A percentile compares a stretch with the other conserved stretches of the same genome.
These are phyloP conservation scores for Mystacornis crossleyi DNA, from an alignment of 2,113 vertebrate genomes.

Conservation along the genomic window DNA sequence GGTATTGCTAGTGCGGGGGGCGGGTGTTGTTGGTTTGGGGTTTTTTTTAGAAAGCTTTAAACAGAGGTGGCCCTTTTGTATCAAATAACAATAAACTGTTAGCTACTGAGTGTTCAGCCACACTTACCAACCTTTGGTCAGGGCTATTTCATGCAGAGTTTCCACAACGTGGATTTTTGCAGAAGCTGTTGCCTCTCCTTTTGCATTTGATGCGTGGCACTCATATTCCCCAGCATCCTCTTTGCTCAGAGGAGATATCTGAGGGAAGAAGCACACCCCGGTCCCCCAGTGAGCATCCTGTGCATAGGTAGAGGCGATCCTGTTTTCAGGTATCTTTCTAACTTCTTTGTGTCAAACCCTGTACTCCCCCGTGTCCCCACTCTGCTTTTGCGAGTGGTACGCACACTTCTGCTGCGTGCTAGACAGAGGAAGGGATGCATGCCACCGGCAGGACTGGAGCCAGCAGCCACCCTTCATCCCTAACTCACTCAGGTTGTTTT, in stretches of 20 bases:
- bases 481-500: not conserved
- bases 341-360: not conserved
- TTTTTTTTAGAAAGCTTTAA: not conserved
- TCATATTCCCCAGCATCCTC: constrained; percentile 89
- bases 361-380: not conserved
- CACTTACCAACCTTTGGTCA: constrained; percentile 76
- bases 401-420: not conserved
- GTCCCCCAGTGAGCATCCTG: not conserved
- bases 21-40: not conserved
- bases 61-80: not conserved
- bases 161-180: constrained; percentile 86
- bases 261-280: not conserved
- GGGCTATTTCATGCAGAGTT: constrained; percentile 79
- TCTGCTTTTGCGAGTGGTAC: not conserved
- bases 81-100: not conserved
- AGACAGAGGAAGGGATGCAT: not conserved
- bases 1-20: not conserved
- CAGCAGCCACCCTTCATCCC: not conserved
- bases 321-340: not conserved
- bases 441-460: not conserved
- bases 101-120: not conserved
- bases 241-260: constrained; percentile 90
- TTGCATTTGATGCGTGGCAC: constrained; percentile 87
- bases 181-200: constrained; percentile 85
- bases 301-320: not conserved